Evolutionary conservation across 2,888 invertebrate species (phyloP), one percentile per base, ranked within the genome.

Genomic region (Acronicta aceris): DNA sequence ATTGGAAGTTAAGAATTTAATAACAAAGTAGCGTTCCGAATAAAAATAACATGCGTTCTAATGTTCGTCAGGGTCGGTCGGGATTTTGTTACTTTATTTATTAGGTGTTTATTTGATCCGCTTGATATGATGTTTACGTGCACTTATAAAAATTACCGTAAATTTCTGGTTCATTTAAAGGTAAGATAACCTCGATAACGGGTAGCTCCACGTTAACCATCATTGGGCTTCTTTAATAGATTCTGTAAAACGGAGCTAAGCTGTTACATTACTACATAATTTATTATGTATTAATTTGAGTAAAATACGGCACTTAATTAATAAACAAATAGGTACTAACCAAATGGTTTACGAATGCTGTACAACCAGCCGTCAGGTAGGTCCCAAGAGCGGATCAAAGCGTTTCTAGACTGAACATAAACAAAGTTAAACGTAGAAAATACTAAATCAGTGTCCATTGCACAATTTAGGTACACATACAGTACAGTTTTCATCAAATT

Each of bases 371-470:
- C 93, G 59, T 82, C 83, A 3, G 90, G 85, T 17, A 74, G 74
- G 68, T 94, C 92, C 77, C 87, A 84, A 47, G 92, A 90, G 6
- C 93, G 88, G 49, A 94, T 86, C 2, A 92, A 2, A 40, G 74
- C 70, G 82, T 94, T 94, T 62, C 93, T 88, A 33, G 83, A 71
- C 36, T 81, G 78, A 30, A 82, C 66, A 54, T 90, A 92, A 13
- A 89, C 40, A 67, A 69, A 87, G 81, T 90, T 84, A 63, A 77
- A 85, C 46, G 75, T 62, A 10, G 70, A 27, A 17, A 50, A 10
- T 27, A 70, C 6, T n/a, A 76, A 62, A 43, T 69, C 78, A 81
- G 62, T 55, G 77, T 80, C 81, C 87, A 84, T 87, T 70, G 66
- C 81, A 81, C 70, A 53, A 51, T 17, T 42, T 43, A 47, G 1